phyloP scores from a whole-genome alignment of 1,140 invertebrate genomes.

The Odontomachus brunneus region DNA sequence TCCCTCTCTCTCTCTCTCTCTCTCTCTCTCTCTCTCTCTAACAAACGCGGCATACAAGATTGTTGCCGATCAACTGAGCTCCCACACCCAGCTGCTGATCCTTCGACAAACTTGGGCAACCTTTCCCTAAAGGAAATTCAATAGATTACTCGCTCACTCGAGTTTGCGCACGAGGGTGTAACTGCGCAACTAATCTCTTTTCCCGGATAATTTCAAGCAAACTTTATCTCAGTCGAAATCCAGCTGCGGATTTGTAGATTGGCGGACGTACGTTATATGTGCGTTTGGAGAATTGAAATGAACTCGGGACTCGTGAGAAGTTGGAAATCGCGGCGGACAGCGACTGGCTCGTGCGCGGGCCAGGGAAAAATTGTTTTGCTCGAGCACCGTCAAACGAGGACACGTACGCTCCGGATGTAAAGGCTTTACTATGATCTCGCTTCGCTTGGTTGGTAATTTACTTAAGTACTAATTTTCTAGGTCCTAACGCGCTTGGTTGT shows the following conservation, averaged over 20 bases:
- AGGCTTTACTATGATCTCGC: slow-evolving; percentile 1
- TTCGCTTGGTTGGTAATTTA: slow-evolving; percentile 29
- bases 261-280: background rate
- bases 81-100: slow-evolving; percentile 9
- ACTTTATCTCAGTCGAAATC: slow-evolving; percentile 17
- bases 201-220: slow-evolving; percentile 9
- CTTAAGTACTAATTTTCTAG: slow-evolving; percentile 54
- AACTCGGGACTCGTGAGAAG: no score
- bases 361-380: background rate
- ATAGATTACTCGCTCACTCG: slow-evolving; percentile 17
- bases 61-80: slow-evolving; percentile 38
- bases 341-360: no score
- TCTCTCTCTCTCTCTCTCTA: no score
- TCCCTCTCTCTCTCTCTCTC: no score
- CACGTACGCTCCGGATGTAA: background rate
- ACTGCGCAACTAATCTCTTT: background rate
- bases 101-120: slow-evolving; percentile 36
- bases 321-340: background rate
- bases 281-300: background rate
- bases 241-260: background rate
- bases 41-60: slow-evolving; percentile 10
- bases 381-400: background rate
- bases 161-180: background rate
- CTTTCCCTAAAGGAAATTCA: slow-evolving; percentile 35
- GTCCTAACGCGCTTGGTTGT: slow-evolving; percentile 33